Conservation (phyloP, 2,888 invertebrate genomes). For the Drosophila colorata region DNA sequence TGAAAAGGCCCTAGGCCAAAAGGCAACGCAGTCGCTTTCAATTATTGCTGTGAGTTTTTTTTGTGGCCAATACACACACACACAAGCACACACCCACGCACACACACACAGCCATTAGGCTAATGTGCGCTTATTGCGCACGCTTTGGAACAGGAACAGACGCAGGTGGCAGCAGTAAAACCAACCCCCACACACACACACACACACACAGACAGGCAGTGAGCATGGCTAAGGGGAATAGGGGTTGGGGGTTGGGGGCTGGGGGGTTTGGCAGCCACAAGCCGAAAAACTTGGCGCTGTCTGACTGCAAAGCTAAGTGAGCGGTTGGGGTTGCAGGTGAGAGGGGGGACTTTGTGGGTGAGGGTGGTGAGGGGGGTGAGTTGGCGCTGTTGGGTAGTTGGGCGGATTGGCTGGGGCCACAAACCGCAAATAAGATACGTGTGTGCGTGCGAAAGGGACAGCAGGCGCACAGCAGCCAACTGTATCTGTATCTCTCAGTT, state of each 20-base stretch:
- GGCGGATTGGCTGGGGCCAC: slow-evolving; percentile 39
- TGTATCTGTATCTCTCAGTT: slow-evolving; percentile 58
- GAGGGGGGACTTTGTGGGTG: neutral
- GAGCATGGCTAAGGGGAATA: slow-evolving; percentile 4
- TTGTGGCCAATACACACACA: slow-evolving; percentile 69
- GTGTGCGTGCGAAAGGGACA: slow-evolving; percentile 35
- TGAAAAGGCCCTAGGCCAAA: slow-evolving; percentile 54
- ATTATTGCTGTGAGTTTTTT: slow-evolving; percentile 75
- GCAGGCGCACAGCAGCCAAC: slow-evolving; percentile 47
- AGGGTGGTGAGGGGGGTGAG: neutral
- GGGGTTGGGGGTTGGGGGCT: slow-evolving; percentile 34
- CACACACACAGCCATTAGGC: slow-evolving; percentile 71
- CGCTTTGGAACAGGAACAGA: slow-evolving; percentile 69
- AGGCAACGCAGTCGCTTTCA: slow-evolving; percentile 72
- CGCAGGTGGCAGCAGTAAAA: slow-evolving; percentile 47
- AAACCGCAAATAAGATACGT: slow-evolving; percentile 42
- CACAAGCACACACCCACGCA: slow-evolving; percentile 31
- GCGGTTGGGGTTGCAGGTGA: neutral
- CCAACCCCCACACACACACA: slow-evolving; percentile 35
- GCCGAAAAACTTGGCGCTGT: slow-evolving; percentile 69
- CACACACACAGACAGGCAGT: slow-evolving; percentile 2
- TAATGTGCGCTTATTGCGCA: slow-evolving; percentile 82
- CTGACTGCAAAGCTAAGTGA: slow-evolving; percentile 53
- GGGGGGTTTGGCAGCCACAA: slow-evolving; percentile 59
- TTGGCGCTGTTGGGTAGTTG: slow-evolving; percentile 8